These are phyloP conservation scores for Sebastes trivittatus DNA, from an alignment of 2,797 vertebrate genomes.

Conservation along the genomic window DNA sequence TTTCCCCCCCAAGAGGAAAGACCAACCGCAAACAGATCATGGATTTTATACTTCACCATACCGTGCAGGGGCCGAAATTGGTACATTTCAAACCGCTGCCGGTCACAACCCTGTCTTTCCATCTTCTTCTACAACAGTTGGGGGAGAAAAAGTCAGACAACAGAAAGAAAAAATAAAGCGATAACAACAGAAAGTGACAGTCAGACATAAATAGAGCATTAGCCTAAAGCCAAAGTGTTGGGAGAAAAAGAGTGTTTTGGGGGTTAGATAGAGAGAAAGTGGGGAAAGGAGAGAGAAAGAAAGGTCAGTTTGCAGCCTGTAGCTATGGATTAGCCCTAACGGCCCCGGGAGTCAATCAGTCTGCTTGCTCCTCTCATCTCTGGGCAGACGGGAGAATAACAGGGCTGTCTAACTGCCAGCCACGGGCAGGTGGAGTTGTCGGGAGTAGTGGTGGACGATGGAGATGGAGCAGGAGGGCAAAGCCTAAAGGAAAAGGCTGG, in stretches of 20 bases:
- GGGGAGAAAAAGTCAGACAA: constrained; percentile 19
- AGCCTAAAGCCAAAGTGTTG: constrained; percentile 58
- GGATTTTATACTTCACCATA: constrained; percentile 29
- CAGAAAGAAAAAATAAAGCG: constrained; percentile 9
- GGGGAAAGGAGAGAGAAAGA: constrained; percentile 1
- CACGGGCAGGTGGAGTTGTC: constrained; percentile 35
- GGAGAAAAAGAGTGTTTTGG: constrained; percentile 38
- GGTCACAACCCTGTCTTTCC: constrained; percentile 32
- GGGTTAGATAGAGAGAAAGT: constrained; percentile 29
- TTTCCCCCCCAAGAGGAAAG: constrained; percentile 16
- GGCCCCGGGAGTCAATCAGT: constrained; percentile 66
- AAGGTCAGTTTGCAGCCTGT: constrained; percentile 45
- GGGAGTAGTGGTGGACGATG: background rate
- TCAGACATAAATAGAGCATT: constrained; percentile 50
- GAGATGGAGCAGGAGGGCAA: constrained; percentile 18
- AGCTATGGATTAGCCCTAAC: constrained; percentile 65
- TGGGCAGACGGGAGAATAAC: constrained; percentile 49
- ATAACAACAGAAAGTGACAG: constrained; percentile 54
- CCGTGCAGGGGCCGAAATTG: constrained; percentile 20
- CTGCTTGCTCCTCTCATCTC: constrained; percentile 61
- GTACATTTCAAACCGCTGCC: constrained; percentile 42
- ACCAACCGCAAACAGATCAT: constrained; percentile 36
- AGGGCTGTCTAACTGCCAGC: constrained; percentile 38
- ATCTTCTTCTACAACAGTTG: constrained; percentile 16
- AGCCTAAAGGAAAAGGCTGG: constrained; percentile 7